Evolutionary conservation across 2,113 vertebrate genomes (phyloP), one percentile per base, ranked within the genome.

Genomic region (Plotosus lineatus): DNA sequence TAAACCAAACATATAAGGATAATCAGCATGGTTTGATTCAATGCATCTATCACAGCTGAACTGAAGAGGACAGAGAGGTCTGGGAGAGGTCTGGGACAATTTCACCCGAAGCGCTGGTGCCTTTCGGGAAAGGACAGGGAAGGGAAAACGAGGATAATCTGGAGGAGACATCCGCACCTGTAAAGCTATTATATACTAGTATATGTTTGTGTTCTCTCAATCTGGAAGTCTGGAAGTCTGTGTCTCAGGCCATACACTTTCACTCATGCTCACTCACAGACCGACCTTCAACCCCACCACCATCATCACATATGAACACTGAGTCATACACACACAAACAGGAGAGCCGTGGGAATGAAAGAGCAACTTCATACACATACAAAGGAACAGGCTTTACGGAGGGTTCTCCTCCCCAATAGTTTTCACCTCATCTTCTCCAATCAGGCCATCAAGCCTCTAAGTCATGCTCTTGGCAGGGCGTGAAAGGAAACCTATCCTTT

Each of bases 391-490:
- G 58, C 48, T 86, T 81, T 78, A 26, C 50, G 72, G 82, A 51
- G 33, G 82, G 80, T 82, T 83, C 81, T 87, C 82, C 83, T 83
- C 80, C 85, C 78, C 72, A 82, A 66, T 69, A 77, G 74, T 84
- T 56, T 89, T 55, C 28, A 15, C 23, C 78, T 83, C 9, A 60
- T 80, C 76, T 58, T 50, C 51, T 81, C 42, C 19, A 72, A 58
- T 72, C 56, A 86, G 84, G 84, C 83, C 83, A 85, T 85, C 87
- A 63, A 89, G 85, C 79, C 56, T 76, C 46, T 87, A 89, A 90
- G 88, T 92, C 89, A 92, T 89, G 87, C 72, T 87, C 61, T 88
- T 92, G 91, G 90, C 88, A 8, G 6, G n/a, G 89, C 86, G 85
- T 90, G 86, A 85, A 76, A 89, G 82, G 50, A 85, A 80, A 63